Conservation (phyloP, 2,888 invertebrate species). For the Pyrrhia umbra region DNA sequence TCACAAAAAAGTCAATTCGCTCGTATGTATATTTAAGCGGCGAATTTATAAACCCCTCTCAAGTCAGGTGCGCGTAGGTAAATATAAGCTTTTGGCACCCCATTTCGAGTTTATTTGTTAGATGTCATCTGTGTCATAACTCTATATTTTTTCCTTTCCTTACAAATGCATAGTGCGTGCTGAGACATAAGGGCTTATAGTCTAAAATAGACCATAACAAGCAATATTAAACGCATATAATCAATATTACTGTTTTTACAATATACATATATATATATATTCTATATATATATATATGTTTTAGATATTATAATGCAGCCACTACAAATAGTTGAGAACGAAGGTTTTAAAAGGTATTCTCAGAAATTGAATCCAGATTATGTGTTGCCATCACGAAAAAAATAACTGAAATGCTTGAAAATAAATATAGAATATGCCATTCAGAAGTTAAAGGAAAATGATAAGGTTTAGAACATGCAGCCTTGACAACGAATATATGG, state of each 20-base stretch:
- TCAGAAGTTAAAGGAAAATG: conserved; percentile 21
- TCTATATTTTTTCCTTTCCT: conserved; percentile 3
- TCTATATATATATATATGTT: too few relatives aligned
- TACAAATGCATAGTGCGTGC: too few relatives aligned
- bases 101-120: conserved; percentile 50
- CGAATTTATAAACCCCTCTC: conserved; percentile 49
- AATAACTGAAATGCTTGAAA: conserved; percentile 22
- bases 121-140: conserved; percentile 40
- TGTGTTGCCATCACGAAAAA: conserved; percentile 28
- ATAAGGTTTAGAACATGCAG: conserved; percentile 16
- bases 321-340: conserved; percentile 19
- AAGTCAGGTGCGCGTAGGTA: conserved; percentile 53
- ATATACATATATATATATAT: too few relatives aligned
- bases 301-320: conserved; percentile 32
- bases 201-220: too few relatives aligned
- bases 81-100: conserved; percentile 44
- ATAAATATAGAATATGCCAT: conserved; percentile 24
- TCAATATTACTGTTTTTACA: too few relatives aligned
- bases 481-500: conserved; percentile 14
- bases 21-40: conserved; percentile 51
- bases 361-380: conserved; percentile 30
- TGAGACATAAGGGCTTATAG: too few relatives aligned
- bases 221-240: too few relatives aligned
- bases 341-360: conserved; percentile 15
- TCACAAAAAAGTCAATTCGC: conserved; percentile 44